A percentile compares a stretch with the other conserved stretches of the same genome.
Conservation (phyloP, 2,797 vertebrate genomes). For the Ctenopoma multispine region DNA sequence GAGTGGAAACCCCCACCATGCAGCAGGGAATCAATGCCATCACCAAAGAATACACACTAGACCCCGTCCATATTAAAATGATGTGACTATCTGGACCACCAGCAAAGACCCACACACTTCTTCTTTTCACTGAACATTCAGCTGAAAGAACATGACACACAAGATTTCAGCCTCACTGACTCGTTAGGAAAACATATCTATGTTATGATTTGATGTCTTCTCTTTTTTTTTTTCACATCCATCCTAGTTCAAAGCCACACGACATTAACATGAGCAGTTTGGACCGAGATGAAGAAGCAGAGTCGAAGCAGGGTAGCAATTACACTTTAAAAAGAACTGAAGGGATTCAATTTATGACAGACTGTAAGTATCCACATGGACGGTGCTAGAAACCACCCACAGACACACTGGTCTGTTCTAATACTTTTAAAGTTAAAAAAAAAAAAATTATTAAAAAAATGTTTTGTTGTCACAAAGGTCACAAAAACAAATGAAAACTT, state of each 20-base stretch:
- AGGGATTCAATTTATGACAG: slow-evolving; percentile 32
- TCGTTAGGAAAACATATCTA: slow-evolving; percentile 26
- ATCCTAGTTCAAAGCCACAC: slow-evolving; percentile 35
- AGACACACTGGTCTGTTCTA: slow-evolving; percentile 4
- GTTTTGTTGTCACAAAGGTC: too few species aligned
- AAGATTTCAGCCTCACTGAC: slow-evolving; percentile 3
- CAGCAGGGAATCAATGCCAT: slow-evolving; percentile 74
- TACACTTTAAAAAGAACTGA: slow-evolving; percentile 32
- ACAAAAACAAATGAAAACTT: background rate
- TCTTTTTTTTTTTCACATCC: slow-evolving; percentile 13
- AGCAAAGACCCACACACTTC: slow-evolving; percentile 1
- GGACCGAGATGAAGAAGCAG: slow-evolving; percentile 33
- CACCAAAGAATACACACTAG: slow-evolving; percentile 64
- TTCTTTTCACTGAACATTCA: slow-evolving; percentile 6
- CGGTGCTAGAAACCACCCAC: slow-evolving; percentile 49
- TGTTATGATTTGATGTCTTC: slow-evolving; percentile 29
- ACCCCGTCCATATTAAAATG: slow-evolving; percentile 50
- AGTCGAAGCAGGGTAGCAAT: slow-evolving; percentile 33
- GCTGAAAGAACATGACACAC: background rate
- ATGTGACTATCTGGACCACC: slow-evolving; percentile 43
- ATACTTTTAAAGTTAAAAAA: background rate
- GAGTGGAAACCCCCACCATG: slow-evolving; percentile 79
- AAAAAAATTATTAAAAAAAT: background rate
- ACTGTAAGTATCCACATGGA: slow-evolving; percentile 7
- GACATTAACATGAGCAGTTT: slow-evolving; percentile 17